A percentile compares a stretch with the other conserved stretches of the same genome.
phyloP scores from a whole-genome alignment of 2,797 vertebrate genomes.

The Darevskia mixta region DNA sequence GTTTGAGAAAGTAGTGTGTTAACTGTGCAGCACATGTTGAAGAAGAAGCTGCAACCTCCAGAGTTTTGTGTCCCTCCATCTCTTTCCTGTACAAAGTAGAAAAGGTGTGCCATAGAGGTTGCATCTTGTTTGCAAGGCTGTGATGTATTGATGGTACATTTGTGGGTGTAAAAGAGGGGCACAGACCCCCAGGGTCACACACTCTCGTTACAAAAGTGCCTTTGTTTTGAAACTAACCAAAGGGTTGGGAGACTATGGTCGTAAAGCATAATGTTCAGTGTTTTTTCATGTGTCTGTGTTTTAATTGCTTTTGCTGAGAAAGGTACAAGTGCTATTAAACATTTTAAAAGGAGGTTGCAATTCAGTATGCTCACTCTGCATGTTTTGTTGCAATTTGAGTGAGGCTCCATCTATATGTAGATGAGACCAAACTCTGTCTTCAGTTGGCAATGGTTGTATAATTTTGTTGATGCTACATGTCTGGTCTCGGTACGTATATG shows the following conservation, averaged over 20 bases:
- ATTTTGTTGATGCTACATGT: too few relatives aligned
- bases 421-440: background rate
- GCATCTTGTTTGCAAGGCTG: background rate
- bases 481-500: too few relatives aligned
- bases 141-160: background rate
- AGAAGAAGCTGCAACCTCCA: background rate
- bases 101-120: background rate
- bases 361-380: background rate
- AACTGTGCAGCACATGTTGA: background rate
- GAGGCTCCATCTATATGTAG: background rate
- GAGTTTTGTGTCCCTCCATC: background rate
- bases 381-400: background rate
- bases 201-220: background rate
- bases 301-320: background rate
- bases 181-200: background rate
- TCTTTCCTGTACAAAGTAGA: background rate
- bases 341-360: background rate
- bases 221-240: background rate
- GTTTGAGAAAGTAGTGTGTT: background rate
- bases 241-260: background rate
- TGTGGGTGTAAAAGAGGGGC: background rate
- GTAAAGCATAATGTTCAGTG: too few relatives aligned
- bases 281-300: background rate
- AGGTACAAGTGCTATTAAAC: background rate
- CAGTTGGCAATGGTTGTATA: background rate